Evolutionary conservation across 2,113 vertebrate species (phyloP).

Genomic region (Fregata magnificens): DNA sequence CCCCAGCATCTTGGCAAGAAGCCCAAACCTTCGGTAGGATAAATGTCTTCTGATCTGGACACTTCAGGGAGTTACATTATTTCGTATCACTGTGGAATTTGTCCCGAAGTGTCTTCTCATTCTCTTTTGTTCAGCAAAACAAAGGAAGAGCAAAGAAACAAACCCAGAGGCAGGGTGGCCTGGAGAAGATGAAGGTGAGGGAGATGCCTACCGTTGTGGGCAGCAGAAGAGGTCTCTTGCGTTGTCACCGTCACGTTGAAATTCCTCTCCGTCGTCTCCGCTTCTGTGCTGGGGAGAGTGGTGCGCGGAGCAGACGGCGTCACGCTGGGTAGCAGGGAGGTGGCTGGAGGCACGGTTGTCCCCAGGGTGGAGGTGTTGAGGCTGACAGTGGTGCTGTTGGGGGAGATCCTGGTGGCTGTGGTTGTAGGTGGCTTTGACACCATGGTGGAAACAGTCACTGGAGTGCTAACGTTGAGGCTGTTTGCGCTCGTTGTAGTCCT

Average conservation of each 20-base stretch:
- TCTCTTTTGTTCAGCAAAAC: background rate
- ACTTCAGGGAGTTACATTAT: fast-evolving
- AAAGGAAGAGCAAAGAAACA: background rate
- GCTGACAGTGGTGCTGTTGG: constrained; percentile 27
- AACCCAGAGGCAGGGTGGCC: background rate
- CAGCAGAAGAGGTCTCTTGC: constrained; percentile 59
- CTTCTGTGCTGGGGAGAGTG: background rate
- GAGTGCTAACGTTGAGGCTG: constrained; percentile 49
- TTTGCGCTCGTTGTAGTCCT: background rate
- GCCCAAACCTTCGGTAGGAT: background rate
- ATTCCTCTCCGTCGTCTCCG: constrained; percentile 36
- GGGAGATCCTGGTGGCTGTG: constrained; percentile 17
- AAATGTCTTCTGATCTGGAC: background rate
- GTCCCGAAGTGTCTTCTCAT: fast-evolving
- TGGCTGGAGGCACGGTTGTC: background rate
- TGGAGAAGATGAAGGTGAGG: background rate
- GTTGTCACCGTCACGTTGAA: constrained; percentile 60
- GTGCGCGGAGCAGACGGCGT: background rate
- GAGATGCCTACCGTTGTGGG: constrained; percentile 59
- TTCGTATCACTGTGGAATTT: fast-evolving
- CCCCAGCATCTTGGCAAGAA: background rate
- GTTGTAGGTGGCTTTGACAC: background rate
- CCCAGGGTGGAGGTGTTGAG: constrained; percentile 46
- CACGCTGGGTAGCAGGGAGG: constrained; percentile 23
- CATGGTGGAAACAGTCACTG: constrained; percentile 29